These are phyloP conservation scores for Monoplex corrugatus DNA, from an alignment of 2,888 invertebrate genomes.

Conservation along the genomic window DNA sequence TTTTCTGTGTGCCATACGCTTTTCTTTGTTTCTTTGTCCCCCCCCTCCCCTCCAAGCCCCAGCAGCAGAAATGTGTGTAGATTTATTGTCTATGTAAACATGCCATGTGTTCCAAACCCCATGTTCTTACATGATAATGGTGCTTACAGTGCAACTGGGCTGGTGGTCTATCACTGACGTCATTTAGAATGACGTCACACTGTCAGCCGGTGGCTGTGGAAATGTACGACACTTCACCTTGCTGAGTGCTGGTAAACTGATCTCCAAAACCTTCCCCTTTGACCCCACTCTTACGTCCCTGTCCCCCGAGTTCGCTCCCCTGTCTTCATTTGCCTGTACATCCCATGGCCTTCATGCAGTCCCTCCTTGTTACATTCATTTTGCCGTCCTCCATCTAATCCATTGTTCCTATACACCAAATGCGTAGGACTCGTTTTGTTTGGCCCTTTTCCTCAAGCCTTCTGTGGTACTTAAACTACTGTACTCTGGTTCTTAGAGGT, in stretches of 20 bases:
- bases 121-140: slow-evolving; percentile 29
- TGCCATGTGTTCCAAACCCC: slow-evolving; percentile 11
- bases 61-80: no score
- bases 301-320: no score
- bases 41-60: not conserved
- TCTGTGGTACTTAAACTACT: no score
- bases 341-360: not conserved
- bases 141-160: slow-evolving; percentile 24
- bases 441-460: no score
- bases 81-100: no score
- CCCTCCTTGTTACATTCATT: not conserved
- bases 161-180: slow-evolving; percentile 5
- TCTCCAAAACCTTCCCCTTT: not conserved
- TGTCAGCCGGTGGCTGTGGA: not conserved
- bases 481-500: no score
- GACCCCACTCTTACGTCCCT: not conserved
- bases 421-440: no score
- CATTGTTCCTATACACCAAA: no score
- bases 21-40: not conserved
- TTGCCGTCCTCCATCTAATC: slow-evolving; percentile 28
- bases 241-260: slow-evolving; percentile 20
- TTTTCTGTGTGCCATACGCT: slow-evolving; percentile 35
- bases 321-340: not conserved
- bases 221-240: not conserved
- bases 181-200: not conserved